phyloP scores from a whole-genome alignment of 2,113 vertebrate species.

The Nycticebus coucang region DNA sequence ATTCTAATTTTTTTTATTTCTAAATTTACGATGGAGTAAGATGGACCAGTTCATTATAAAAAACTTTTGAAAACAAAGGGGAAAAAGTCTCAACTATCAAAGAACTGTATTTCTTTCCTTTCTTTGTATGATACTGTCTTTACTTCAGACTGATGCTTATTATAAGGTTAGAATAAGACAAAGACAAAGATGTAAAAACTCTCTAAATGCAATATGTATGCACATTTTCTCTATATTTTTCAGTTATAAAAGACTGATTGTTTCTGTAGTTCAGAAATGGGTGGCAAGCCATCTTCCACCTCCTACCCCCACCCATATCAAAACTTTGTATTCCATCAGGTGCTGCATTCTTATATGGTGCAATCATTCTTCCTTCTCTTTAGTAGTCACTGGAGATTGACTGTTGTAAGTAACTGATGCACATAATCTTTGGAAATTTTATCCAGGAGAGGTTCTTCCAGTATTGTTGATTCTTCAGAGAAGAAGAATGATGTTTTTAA shows the following conservation, averaged over 20 bases:
- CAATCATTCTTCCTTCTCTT: constrained; percentile 64
- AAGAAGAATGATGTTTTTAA: too few species aligned
- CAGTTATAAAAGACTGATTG: constrained; percentile 17
- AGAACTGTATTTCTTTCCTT: not conserved
- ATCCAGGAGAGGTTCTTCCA: not conserved
- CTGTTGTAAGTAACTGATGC: not conserved
- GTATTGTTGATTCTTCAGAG: not conserved
- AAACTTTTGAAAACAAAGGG: not conserved
- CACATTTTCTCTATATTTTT: constrained; percentile 25
- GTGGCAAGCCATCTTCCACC: constrained; percentile 28
- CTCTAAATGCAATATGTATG: not conserved
- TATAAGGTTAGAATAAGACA: not conserved
- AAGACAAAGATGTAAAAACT: not conserved
- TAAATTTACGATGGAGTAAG: not conserved
- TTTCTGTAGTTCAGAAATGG: constrained; percentile 67
- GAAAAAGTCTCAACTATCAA: not conserved
- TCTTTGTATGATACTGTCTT: not conserved
- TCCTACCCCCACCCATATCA: not conserved
- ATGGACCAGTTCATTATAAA: not conserved
- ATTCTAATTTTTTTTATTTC: not conserved
- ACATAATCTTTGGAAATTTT: not conserved
- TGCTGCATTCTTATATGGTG: constrained; percentile 37
- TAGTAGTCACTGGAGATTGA: not conserved
- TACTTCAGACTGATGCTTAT: not conserved
- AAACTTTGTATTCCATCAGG: constrained; percentile 46